phyloP scores from a whole-genome alignment of 30 jellyfish, hydroid and myxozoan genomes.

The Turritopsis dohrnii region DNA sequence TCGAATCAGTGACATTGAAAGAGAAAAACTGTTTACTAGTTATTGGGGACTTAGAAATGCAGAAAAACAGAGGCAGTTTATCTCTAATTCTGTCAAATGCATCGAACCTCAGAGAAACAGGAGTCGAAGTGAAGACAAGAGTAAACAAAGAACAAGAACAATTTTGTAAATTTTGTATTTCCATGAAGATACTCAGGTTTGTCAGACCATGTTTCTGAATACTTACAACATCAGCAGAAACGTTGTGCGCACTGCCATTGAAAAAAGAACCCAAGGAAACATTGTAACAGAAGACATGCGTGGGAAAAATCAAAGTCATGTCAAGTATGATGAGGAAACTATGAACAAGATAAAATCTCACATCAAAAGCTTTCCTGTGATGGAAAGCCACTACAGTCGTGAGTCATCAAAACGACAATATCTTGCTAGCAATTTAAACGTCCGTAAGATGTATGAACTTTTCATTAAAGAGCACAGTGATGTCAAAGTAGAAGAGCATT shows the following conservation, averaged over 20 bases:
- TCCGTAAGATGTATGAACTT: background rate
- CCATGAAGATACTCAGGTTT: background rate
- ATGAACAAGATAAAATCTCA: background rate
- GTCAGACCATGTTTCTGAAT: conserved; percentile 2
- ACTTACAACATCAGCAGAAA: background rate
- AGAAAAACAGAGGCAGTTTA: background rate
- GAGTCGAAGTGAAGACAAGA: background rate
- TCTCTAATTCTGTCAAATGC: background rate
- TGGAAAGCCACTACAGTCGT: background rate
- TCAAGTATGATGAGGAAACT: conserved; percentile 1
- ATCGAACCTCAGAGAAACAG: background rate
- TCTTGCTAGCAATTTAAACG: background rate
- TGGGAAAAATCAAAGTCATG: background rate
- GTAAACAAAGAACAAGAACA: background rate
- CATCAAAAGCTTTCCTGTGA: background rate
- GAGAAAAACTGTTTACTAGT: too few species aligned
- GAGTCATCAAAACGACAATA: background rate
- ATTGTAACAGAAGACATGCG: background rate
- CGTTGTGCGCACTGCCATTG: background rate
- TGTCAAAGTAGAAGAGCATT: background rate
- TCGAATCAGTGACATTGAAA: background rate
- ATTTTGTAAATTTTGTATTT: too few species aligned
- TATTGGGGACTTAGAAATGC: background rate
- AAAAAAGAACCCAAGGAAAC: background rate
- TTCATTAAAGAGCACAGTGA: background rate